Evolutionary conservation across 2,888 invertebrate species (phyloP).

Genomic region (Melikaiella ostensackeni): DNA sequence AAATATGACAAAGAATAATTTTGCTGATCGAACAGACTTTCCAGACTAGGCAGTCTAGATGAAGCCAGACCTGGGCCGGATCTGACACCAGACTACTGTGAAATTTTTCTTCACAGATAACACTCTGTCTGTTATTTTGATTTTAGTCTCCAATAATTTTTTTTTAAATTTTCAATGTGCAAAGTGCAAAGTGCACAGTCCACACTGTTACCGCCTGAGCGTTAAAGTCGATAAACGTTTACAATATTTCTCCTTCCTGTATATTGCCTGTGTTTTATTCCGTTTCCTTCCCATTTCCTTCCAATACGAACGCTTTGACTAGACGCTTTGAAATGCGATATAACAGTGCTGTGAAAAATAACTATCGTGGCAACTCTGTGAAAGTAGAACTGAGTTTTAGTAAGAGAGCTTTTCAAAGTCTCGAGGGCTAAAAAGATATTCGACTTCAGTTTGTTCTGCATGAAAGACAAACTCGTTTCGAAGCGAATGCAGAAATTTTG

Average conservation of each 20-base stretch:
- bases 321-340: conserved; percentile 20
- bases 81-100: too few species aligned
- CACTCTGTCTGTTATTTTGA: background rate
- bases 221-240: conserved; percentile 27
- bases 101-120: too few species aligned
- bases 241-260: conserved; percentile 18
- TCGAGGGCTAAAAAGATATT: conserved; percentile 6
- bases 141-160: background rate
- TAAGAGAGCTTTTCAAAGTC: conserved; percentile 33
- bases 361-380: conserved; percentile 4
- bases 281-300: conserved; percentile 2
- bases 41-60: too few species aligned
- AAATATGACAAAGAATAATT: too few species aligned
- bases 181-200: background rate
- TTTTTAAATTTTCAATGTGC: conserved; percentile 1
- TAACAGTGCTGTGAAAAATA: conserved; percentile 9
- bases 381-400: conserved; percentile 17
- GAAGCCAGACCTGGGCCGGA: too few species aligned
- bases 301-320: background rate
- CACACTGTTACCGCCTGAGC: background rate
- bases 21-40: too few species aligned
- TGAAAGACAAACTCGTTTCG: background rate
- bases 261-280: conserved; percentile 16
- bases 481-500: background rate
- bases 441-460: conserved; percentile 16